phyloP scores from a whole-genome alignment of 2,113 vertebrate species.

The Ptilorrhoa leucosticta region DNA sequence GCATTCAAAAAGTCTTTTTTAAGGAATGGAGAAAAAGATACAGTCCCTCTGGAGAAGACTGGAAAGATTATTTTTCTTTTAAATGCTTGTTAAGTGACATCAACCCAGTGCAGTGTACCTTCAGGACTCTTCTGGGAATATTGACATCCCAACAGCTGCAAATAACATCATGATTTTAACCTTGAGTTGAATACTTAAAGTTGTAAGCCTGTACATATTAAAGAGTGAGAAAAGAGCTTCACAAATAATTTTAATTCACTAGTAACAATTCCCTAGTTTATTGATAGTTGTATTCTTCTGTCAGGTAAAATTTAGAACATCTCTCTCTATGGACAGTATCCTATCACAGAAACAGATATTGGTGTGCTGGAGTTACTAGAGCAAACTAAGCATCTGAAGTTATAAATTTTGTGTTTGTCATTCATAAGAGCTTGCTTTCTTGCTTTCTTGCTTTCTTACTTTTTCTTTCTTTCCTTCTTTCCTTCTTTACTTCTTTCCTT shows the following conservation, averaged over 20 bases:
- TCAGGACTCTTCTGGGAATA: constrained; percentile 17
- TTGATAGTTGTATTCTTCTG: not conserved
- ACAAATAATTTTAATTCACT: not conserved
- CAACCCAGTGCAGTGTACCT: not conserved
- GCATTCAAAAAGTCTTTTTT: not conserved
- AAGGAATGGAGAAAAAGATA: not conserved
- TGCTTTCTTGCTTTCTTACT: not conserved
- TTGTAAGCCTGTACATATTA: not conserved
- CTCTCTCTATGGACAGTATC: not conserved
- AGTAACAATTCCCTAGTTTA: not conserved
- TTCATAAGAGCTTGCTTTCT: not conserved
- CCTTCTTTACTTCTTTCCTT: too few relatives aligned
- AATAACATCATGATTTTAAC: constrained; percentile 18
- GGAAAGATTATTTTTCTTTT: constrained; percentile 10
- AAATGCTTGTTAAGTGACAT: not conserved
- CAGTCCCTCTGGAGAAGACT: not conserved
- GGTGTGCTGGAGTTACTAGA: not conserved
- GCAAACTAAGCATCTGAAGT: not conserved
- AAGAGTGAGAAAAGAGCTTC: not conserved
- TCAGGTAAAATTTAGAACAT: not conserved
- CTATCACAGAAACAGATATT: not conserved
- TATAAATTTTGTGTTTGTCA: not conserved
- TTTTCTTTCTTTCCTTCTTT: too few relatives aligned
- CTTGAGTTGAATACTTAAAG: not conserved
- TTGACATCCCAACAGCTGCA: not conserved